Evolutionary conservation across 2,113 vertebrate species (phyloP).

Genomic region (Oncorhynchus keta): DNA sequence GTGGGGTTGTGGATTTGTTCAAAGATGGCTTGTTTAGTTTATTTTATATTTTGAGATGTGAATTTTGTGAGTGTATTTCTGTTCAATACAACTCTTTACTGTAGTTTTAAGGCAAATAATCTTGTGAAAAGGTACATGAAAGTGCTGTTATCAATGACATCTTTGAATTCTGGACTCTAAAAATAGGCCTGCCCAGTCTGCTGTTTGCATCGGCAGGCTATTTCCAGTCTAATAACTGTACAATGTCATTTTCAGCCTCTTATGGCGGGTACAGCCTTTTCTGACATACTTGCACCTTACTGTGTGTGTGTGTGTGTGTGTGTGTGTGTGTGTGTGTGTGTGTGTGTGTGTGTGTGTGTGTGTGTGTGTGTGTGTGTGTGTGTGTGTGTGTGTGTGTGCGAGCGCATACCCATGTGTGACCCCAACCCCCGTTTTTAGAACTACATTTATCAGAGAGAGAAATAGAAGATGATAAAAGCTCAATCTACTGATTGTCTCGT

Average conservation of each 20-base stretch:
- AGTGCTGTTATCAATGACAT: constrained; percentile 51
- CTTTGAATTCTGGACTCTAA: constrained; percentile 85
- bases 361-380: not conserved
- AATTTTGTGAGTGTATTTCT: constrained; percentile 51
- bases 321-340: no score
- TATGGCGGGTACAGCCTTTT: constrained; percentile 88
- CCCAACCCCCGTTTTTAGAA: not conserved
- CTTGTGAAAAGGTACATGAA: constrained; percentile 16
- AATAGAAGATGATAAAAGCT: constrained; percentile 49
- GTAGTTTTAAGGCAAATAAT: constrained; percentile 57
- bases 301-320: no score
- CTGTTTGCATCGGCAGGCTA: constrained; percentile 91
- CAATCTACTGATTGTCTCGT: not conserved
- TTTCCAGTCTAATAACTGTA: constrained; percentile 91
- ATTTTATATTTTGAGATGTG: constrained; percentile 61
- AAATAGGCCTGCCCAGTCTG: constrained; percentile 77
- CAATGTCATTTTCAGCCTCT: constrained; percentile 91
- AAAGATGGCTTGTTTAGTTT: constrained; percentile 61
- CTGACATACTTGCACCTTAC: constrained; percentile 83
- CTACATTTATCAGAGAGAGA: not conserved
- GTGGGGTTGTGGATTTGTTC: constrained; percentile 48
- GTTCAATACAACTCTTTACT: constrained; percentile 45
- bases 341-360: no score
- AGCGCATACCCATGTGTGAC: not conserved
- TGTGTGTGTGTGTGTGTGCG: constrained; percentile 20